A percentile compares a stretch with the other conserved stretches of the same genome.
Conservation (phyloP, 2,113 vertebrate species). For the Pituophis catenifer region DNA sequence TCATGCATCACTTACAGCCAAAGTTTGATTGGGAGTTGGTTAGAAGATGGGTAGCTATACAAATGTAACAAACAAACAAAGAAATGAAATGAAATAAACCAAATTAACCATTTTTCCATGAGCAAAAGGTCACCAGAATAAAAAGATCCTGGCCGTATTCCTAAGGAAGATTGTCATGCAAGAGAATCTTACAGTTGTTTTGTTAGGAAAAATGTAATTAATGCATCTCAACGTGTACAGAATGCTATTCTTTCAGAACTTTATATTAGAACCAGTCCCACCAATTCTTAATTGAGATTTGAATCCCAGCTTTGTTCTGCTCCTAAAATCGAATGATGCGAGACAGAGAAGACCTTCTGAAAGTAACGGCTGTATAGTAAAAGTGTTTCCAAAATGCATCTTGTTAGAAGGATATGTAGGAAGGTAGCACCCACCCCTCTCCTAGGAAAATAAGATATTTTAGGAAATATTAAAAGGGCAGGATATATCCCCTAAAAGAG, state of each 20-base stretch:
- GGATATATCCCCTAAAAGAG: no score
- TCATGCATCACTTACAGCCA: not conserved
- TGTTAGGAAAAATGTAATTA: not conserved
- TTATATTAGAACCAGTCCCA: not conserved
- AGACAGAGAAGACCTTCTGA: not conserved
- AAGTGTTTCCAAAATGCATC: not conserved
- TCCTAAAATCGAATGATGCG: not conserved
- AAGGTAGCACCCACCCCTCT: no score
- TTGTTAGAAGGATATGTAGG: not conserved
- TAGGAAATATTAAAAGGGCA: no score
- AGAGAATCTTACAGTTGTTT: not conserved
- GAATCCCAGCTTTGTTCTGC: not conserved
- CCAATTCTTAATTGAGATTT: not conserved
- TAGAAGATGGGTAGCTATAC: no score
- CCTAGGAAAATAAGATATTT: no score
- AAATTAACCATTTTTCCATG: not conserved
- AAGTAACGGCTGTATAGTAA: not conserved
- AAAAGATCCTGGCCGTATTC: not conserved
- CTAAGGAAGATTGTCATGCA: not conserved
- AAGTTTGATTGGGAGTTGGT: not conserved
- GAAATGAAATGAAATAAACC: no score
- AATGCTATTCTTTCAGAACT: not conserved
- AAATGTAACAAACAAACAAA: no score
- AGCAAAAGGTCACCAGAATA: not conserved
- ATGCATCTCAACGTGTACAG: not conserved